These are phyloP conservation scores for Heliconius aoede DNA, from an alignment of 2,888 invertebrate genomes.

Conservation along the genomic window DNA sequence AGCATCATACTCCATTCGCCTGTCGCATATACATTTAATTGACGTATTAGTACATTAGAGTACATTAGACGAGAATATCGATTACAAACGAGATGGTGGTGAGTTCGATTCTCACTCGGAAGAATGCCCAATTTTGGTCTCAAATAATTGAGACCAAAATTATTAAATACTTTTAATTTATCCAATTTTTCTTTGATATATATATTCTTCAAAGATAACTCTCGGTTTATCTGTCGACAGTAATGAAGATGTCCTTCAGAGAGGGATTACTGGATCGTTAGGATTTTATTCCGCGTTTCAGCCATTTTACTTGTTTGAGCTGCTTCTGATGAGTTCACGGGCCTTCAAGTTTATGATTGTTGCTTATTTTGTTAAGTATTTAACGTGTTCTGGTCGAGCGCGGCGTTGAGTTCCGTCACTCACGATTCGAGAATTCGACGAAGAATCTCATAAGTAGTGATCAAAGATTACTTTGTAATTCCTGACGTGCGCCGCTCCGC, in stretches of 20 bases:
- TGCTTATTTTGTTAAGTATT: background rate
- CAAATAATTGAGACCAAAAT: background rate
- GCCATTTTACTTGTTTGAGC: conserved; percentile 14
- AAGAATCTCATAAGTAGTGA: background rate
- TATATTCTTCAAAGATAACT: conserved; percentile 15
- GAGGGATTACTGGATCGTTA: conserved; percentile 21
- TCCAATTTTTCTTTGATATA: conserved; percentile 18
- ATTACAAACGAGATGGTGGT: no score
- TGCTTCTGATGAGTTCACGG: conserved; percentile 10
- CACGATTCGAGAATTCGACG: no score
- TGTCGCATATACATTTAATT: background rate
- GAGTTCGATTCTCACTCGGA: no score
- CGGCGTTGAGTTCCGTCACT: no score
- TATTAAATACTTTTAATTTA: background rate
- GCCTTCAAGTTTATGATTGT: background rate
- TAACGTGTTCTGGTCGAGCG: no score
- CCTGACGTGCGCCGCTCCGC: background rate
- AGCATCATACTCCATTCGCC: background rate
- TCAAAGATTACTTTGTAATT: background rate
- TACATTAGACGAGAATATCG: background rate
- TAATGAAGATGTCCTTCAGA: conserved; percentile 21
- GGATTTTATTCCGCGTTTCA: conserved; percentile 21
- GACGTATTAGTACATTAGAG: background rate
- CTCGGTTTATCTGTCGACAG: conserved; percentile 14
- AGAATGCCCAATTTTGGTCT: no score